Conservation (phyloP, 2,888 invertebrate species). For the Elegia similella region DNA sequence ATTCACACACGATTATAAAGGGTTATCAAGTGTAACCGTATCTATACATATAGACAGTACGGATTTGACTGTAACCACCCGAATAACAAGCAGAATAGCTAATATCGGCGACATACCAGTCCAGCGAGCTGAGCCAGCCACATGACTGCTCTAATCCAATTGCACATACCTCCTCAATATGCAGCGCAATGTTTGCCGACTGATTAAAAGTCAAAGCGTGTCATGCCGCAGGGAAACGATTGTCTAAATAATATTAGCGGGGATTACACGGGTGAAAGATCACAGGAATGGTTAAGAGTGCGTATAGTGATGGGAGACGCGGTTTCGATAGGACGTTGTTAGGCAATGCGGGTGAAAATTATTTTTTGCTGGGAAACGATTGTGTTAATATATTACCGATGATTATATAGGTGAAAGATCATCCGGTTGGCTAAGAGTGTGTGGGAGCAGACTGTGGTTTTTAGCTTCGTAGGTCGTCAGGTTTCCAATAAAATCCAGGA, state of each 20-base stretch:
- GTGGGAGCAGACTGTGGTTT: too few relatives aligned
- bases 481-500: too few relatives aligned
- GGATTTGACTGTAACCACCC: background rate
- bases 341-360: background rate
- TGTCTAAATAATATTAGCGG: conserved; percentile 75
- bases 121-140: conserved; percentile 44
- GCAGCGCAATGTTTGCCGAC: conserved; percentile 71
- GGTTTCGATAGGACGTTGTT: background rate
- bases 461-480: too few relatives aligned
- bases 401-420: conserved; percentile 68
- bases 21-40: too few relatives aligned
- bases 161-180: conserved; percentile 75
- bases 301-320: conserved; percentile 25
- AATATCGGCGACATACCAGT: conserved; percentile 52
- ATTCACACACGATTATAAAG: too few relatives aligned
- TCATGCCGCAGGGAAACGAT: conserved; percentile 66
- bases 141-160: conserved; percentile 67
- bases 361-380: conserved; percentile 17
- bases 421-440: conserved; percentile 45
- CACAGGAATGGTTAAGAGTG: conserved; percentile 46
- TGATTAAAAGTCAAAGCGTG: conserved; percentile 78
- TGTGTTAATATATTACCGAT: conserved; percentile 74
- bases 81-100: conserved; percentile 3
- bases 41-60: too few relatives aligned
- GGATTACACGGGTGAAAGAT: conserved; percentile 66